These are phyloP conservation scores for Cosmia trapezina DNA, from an alignment of 2,888 invertebrate species.

Conservation along the genomic window DNA sequence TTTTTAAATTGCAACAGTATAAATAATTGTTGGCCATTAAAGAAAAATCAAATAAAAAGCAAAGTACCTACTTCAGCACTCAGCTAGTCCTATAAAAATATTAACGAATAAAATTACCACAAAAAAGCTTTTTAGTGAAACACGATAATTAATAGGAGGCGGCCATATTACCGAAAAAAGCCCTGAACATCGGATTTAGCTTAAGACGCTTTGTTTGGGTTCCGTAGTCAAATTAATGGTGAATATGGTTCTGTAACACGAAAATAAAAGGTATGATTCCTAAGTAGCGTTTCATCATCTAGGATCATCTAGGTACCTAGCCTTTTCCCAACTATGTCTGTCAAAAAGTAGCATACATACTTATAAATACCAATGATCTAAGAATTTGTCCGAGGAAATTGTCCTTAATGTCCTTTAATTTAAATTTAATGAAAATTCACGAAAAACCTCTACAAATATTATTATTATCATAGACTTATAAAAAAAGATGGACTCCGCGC, in stretches of 20 bases:
- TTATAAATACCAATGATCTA: too few species aligned
- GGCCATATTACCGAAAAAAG: constrained; percentile 17
- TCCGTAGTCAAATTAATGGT: constrained; percentile 23
- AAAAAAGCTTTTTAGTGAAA: constrained; percentile 47
- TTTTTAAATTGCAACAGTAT: too few species aligned
- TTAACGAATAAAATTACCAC: constrained; percentile 39
- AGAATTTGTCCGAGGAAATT: too few species aligned
- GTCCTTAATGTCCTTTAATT: too few species aligned
- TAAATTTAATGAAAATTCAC: too few species aligned
- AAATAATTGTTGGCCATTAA: not conserved
- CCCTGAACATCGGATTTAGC: constrained; percentile 24
- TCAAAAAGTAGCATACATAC: too few species aligned
- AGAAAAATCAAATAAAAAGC: not conserved
- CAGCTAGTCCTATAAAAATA: constrained; percentile 23
- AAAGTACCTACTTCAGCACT: constrained; percentile 8
- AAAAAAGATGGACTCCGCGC: too few species aligned
- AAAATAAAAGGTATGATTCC: constrained; percentile 12
- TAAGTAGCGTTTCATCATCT: not conserved
- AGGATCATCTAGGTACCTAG: too few species aligned
- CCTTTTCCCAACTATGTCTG: too few species aligned
- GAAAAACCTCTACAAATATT: too few species aligned
- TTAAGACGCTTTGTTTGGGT: constrained; percentile 43
- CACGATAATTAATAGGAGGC: constrained; percentile 52
- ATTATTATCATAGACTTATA: too few species aligned
- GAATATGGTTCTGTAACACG: constrained; percentile 6